Base-by-base conservation (phyloP, 2,888 invertebrate genomes). In the Drosophila infuscata region DNA sequence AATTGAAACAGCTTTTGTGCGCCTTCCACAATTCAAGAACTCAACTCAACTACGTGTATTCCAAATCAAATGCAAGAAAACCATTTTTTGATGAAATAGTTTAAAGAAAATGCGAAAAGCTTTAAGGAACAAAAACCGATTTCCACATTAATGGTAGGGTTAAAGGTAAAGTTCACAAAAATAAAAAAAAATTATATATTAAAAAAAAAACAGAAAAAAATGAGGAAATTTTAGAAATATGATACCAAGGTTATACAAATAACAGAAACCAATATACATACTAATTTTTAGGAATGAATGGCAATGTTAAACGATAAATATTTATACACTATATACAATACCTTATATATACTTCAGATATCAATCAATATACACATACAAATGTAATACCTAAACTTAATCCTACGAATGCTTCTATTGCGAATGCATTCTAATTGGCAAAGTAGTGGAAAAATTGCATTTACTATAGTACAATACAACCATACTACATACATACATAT, bases 31-130 rank as follows among this genome's bases (percentile, higher is more conserved):
- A 58, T 25, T 36, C 25, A 46, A 51, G 20, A 61, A 75, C 30
- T 56, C 30, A 41, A 78, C 32, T 62, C 33, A 79, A 80, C 84
- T 81, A 81, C 80, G 82, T 81, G 84, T 83, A 83, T 76, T 80
- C 77, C 36, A 76, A 80, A 76, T 80, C 84, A 81, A 80, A 81
- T 76, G 81, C 84, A 71, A 80, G 49, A 64, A 60, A 41, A 29
- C 57, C 38, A 38, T 30, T 69, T 79, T 79, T 69, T 69, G 36
- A 76, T 36, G 57, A 76, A 61, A 54, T 64, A 60, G 48, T 60
- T 62, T 61, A 58, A 17, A 62, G 30, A 33, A 52, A 32, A 57
- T 77, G 49, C 38, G 73, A 33, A 49, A 79, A 82, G 76, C 77
- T 77, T 77, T 81, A 77, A 66, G 41, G 51, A 61, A 53, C 49